Percentiles rank a stretch among this genome's conserved stretches.
phyloP scores from a whole-genome alignment of 35 echinoderm and acorn worm species.

The Apostichopus parvimensis region DNA sequence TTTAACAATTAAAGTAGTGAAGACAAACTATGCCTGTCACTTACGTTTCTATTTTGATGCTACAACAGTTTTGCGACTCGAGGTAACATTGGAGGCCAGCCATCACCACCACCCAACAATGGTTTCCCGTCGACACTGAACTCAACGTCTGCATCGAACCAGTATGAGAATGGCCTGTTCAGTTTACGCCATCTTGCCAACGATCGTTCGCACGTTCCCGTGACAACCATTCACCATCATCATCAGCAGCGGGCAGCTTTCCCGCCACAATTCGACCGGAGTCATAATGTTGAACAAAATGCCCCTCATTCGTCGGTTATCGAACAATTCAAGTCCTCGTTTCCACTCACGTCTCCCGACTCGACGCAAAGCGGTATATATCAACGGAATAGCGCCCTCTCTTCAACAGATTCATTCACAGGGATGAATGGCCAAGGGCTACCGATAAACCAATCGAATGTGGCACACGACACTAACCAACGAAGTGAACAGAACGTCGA shows the following conservation, averaged over 20 bases:
- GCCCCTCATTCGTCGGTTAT: background rate
- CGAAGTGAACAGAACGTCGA: background rate
- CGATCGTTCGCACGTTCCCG: conserved; percentile 29
- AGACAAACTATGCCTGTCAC: too few species aligned
- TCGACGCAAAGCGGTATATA: background rate
- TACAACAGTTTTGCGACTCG: background rate
- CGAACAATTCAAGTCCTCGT: background rate
- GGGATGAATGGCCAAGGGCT: background rate
- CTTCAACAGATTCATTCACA: background rate
- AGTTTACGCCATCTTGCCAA: background rate
- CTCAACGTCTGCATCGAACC: background rate
- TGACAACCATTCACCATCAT: conserved; percentile 27
- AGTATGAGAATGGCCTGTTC: background rate
- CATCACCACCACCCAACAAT: background rate
- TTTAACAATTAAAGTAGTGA: too few species aligned
- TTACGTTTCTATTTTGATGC: too few species aligned
- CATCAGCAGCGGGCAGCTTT: conserved; percentile 5
- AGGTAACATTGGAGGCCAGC: background rate
- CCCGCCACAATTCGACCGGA: background rate
- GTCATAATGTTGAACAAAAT: too few species aligned
- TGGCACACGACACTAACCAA: background rate
- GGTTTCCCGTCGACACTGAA: background rate
- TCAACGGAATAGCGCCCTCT: background rate
- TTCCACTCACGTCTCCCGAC: conserved; percentile 5
- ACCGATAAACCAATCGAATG: background rate